Evolutionary conservation across 92 coral and sea anemone genomes (phyloP).

Genomic region (Zoanthus gigantus): DNA sequence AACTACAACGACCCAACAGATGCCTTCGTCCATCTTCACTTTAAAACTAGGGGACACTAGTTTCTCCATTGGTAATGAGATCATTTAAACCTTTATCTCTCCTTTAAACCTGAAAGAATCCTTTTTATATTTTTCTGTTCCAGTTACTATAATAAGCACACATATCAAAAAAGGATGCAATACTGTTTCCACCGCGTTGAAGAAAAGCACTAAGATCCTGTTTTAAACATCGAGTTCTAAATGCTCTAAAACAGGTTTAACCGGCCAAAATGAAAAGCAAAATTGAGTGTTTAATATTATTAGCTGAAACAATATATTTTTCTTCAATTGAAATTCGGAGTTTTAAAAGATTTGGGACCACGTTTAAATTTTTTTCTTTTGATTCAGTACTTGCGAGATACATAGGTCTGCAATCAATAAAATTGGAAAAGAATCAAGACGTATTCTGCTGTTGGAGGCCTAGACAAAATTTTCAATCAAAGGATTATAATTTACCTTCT

Average conservation of each 20-base stretch:
- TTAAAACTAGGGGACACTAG: background rate
- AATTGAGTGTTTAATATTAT: no score
- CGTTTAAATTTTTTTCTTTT: background rate
- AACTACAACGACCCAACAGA: conserved; percentile 15
- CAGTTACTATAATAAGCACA: background rate
- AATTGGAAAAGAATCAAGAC: background rate
- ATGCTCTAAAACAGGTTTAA: background rate
- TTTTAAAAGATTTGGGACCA: background rate
- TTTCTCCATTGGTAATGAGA: background rate
- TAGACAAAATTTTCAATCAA: background rate
- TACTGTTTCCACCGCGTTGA: background rate
- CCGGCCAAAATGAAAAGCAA: background rate
- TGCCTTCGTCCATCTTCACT: conserved; percentile 14
- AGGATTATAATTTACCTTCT: background rate
- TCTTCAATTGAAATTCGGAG: background rate
- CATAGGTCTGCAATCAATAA: background rate
- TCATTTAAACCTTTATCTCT: background rate
- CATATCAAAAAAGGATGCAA: background rate
- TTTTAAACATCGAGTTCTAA: background rate
- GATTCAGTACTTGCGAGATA: background rate
- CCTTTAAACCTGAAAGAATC: background rate
- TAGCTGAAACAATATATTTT: background rate
- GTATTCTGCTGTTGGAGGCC: background rate
- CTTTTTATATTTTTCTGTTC: background rate
- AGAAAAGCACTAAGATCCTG: background rate